phyloP scores from a whole-genome alignment of 2,888 invertebrate genomes.

The Electrophaes corylata region DNA sequence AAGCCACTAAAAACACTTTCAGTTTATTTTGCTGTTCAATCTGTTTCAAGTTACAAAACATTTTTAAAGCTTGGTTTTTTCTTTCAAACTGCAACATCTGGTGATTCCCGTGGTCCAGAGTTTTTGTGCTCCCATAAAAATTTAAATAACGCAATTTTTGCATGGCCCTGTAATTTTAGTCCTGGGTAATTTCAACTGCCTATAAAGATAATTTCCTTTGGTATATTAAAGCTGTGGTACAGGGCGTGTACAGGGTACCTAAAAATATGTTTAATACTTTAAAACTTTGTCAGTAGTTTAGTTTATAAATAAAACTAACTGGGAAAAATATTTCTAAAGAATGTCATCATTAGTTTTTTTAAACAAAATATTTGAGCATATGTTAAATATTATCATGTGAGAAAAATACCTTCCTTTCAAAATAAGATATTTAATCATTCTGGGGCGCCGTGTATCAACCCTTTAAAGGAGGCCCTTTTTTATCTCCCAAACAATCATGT shows the following conservation, averaged over 20 bases:
- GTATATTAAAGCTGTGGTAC: constrained; percentile 36
- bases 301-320: too few relatives aligned
- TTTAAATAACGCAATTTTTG: constrained; percentile 38
- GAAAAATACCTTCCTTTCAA: too few relatives aligned
- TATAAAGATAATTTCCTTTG: constrained; percentile 49
- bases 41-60: constrained; percentile 12
- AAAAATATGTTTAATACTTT: not conserved
- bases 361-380: too few relatives aligned
- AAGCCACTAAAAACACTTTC: not conserved
- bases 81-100: constrained; percentile 21
- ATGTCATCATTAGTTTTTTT: too few relatives aligned
- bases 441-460: constrained; percentile 39
- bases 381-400: too few relatives aligned
- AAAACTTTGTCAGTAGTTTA: not conserved
- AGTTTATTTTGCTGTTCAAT: constrained; percentile 1
- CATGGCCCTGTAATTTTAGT: constrained; percentile 36
- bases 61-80: constrained; percentile 5
- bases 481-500: constrained; percentile 27
- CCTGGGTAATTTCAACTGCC: constrained; percentile 45
- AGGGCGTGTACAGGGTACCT: not conserved
- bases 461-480: constrained; percentile 29
- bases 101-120: constrained; percentile 9
- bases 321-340: too few relatives aligned
- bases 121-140: constrained; percentile 18
- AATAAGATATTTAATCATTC: too few relatives aligned